Evolutionary conservation across 1,140 invertebrate species (phyloP).

Genomic region (Saxidomus purpurata): DNA sequence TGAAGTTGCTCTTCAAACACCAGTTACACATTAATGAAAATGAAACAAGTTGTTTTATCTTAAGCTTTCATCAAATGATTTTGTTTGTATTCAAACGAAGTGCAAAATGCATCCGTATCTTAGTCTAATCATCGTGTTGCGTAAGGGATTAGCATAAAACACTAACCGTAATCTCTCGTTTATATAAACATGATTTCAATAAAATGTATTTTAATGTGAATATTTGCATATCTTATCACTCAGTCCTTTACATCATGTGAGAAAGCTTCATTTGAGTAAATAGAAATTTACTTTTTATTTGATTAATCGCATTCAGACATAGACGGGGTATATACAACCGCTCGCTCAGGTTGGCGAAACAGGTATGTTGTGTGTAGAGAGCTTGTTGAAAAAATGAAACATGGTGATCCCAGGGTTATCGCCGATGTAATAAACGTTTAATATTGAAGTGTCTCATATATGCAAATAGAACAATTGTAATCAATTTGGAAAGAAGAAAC

Average conservation of each 20-base stretch:
- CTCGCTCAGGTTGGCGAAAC: neutral
- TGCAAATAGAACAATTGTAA: constrained; percentile 3
- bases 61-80: neutral
- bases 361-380: neutral
- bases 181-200: constrained; percentile 44
- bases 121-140: neutral
- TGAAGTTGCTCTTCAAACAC: no score
- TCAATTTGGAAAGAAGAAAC: constrained; percentile 2
- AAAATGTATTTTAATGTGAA: constrained; percentile 60
- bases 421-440: constrained; percentile 4
- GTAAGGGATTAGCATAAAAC: constrained; percentile 47
- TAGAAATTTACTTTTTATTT: constrained; percentile 42
- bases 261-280: constrained; percentile 39
- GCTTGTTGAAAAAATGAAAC: constrained; percentile 8
- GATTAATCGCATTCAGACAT: constrained; percentile 3
- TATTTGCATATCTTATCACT: constrained; percentile 63
- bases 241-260: constrained; percentile 16
- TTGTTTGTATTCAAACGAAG: neutral
- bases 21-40: no score
- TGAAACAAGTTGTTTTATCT: no score
- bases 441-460: neutral
- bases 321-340: neutral
- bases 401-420: constrained; percentile 11
- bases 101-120: neutral
- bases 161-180: constrained; percentile 25